Conservation (phyloP, 2,797 vertebrate species). For the Chelon auratus region DNA sequence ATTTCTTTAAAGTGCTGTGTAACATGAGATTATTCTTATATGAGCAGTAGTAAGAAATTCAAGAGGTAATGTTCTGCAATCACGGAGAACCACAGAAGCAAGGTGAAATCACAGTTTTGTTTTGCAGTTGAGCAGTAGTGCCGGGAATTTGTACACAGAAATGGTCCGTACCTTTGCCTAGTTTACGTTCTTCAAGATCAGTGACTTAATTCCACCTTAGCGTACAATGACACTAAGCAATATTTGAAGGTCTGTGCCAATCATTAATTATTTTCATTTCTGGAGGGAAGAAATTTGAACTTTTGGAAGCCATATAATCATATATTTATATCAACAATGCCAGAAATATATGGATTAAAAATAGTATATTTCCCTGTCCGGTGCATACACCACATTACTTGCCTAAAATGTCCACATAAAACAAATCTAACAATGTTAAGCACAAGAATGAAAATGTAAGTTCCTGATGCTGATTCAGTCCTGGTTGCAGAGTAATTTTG, state of each 20-base stretch:
- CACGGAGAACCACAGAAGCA: conserved; percentile 61
- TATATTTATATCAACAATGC: too few relatives aligned
- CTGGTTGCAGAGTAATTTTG: conserved; percentile 59
- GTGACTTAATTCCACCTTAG: conserved; percentile 19
- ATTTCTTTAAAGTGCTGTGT: conserved; percentile 79
- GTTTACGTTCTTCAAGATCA: conserved; percentile 45
- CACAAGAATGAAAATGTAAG: conserved; percentile 33
- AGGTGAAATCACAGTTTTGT: conserved; percentile 74
- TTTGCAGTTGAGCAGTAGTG: conserved; percentile 58
- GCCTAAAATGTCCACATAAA: conserved; percentile 30
- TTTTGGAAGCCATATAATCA: background rate
- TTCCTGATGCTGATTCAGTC: conserved; percentile 45
- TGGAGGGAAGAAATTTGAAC: background rate
- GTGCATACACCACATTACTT: conserved; percentile 33
- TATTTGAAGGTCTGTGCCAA: conserved; percentile 9
- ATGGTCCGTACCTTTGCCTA: conserved; percentile 25
- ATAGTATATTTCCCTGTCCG: conserved; percentile 8
- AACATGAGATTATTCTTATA: conserved; percentile 64
- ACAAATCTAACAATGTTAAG: conserved; percentile 9
- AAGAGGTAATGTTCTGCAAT: conserved; percentile 70
- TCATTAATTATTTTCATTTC: background rate
- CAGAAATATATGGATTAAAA: conserved; percentile 9
- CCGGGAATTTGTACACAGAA: conserved; percentile 57
- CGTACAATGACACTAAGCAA: conserved; percentile 15
- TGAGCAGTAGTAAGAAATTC: conserved; percentile 70